phyloP scores from a whole-genome alignment of 2,797 vertebrate genomes.

The Rhinogobio ventralis region DNA sequence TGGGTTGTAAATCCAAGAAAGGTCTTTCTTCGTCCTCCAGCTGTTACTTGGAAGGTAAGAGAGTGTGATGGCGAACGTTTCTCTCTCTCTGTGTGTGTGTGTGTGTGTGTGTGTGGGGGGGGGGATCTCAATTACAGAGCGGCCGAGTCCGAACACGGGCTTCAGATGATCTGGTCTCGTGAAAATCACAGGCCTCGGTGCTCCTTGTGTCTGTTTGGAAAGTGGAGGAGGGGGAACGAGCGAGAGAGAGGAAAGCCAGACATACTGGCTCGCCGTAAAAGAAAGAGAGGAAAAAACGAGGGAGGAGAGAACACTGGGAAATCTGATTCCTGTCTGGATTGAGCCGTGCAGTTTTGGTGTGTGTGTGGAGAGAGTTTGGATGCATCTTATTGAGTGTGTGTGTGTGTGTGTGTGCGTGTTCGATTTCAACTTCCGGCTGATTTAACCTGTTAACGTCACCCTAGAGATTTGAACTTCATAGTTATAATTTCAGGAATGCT shows the following conservation, averaged over 20 bases:
- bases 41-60: slow-evolving; percentile 98
- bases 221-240: slow-evolving; percentile 75
- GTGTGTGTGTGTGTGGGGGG: not conserved
- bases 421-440: not conserved
- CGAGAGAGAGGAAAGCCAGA: slow-evolving; percentile 77
- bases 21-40: slow-evolving; percentile 97
- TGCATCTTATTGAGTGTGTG: not conserved
- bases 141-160: not conserved
- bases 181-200: slow-evolving; percentile 56
- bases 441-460: no score
- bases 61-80: slow-evolving; percentile 18
- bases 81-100: slow-evolving; percentile 4
- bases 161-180: slow-evolving; percentile 3
- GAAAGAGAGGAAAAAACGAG: slow-evolving; percentile 75
- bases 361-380: not conserved
- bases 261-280: slow-evolving; percentile 78
- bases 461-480: no score
- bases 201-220: slow-evolving; percentile 71
- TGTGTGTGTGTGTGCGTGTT: not conserved
- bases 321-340: slow-evolving; percentile 77
- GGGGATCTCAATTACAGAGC: slow-evolving; percentile 13
- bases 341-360: slow-evolving; percentile 14
- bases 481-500: no score
- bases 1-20: slow-evolving; percentile 99
- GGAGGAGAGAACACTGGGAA: slow-evolving; percentile 79